phyloP scores from a whole-genome alignment of 2,797 vertebrate genomes.

The Muscicapa comitata region DNA sequence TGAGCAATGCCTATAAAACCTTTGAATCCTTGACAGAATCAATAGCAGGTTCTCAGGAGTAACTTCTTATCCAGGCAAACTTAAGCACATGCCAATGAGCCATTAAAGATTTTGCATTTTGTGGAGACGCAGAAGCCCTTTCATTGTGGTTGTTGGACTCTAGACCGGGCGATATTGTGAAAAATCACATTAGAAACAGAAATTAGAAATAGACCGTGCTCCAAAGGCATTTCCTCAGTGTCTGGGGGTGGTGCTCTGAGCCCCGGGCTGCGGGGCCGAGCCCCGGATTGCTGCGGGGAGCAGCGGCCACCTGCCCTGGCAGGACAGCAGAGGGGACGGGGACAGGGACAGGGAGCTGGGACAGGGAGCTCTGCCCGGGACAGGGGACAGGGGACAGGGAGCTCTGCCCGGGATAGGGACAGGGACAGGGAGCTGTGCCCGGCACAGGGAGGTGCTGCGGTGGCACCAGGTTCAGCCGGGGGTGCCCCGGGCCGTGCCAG shows the following conservation, averaged over 20 bases:
- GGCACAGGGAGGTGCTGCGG: rapidly evolving
- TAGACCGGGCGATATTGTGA: background rate
- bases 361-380: too few species aligned
- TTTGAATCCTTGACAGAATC: conserved; percentile 60
- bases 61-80: conserved; percentile 32
- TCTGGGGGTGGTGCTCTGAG: rapidly evolving
- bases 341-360: too few species aligned
- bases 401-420: too few species aligned
- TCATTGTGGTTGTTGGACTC: background rate
- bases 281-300: too few species aligned
- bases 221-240: background rate
- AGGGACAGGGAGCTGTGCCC: background rate
- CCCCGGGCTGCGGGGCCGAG: background rate
- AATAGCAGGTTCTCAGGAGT: conserved; percentile 46
- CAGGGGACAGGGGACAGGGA: too few species aligned
- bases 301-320: too few species aligned
- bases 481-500: rapidly evolving
- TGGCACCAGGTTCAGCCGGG: rapidly evolving
- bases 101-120: conserved; percentile 54
- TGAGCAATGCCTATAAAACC: conserved; percentile 51
- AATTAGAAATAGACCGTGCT: background rate
- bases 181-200: background rate
- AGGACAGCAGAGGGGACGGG: too few species aligned
- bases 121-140: conserved; percentile 11
- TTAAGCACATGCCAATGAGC: conserved; percentile 40